Evolutionary conservation across 2,113 vertebrate species (phyloP), one percentile per base, ranked within the genome.

Genomic region (Psammodynastes pulverulentus): DNA sequence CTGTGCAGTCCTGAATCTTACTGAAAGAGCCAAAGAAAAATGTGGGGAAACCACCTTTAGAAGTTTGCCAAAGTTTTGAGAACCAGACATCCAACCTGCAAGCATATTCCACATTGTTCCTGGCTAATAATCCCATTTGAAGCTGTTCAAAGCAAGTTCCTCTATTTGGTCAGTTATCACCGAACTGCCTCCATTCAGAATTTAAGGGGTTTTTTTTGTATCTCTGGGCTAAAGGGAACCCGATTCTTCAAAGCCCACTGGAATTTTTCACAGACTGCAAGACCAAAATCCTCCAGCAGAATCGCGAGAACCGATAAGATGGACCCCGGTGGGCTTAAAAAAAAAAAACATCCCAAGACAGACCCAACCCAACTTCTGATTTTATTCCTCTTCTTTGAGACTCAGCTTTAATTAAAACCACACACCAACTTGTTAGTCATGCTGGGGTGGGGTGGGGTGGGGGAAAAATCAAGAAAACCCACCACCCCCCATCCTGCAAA

Each of bases 351-450:
- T 1, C 48, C 48, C 48, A 49, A 46, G 26, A 86, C 1, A 8
- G 8, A 39, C 46, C 12, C 88, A 91, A 92, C 90, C 15, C 15
- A 48, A 86, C 26, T 29, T 45, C 19, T 54, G 17, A 19, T 84
- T 52, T 53, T 43, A 15, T 84, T 79, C 79, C 17, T 48, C 8
- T 86, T 91, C 52, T 19, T 39, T 17, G 43, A 29, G 79, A 62
- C 48, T 19, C 21, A 43, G 56, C 48, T 72, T 88, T 88, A 87
- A 91, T 91, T 89, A 92, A 89, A 92, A 84, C 87, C 51, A 86
- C 1, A 72, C 29, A 79, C 49, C 62, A 56, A 62, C 79, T 1
- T 62, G 94, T 62, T 2, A 4, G 94, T 39, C 84, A 87, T 86
- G 1, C 21, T 9, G 49, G 49, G n/a, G 34, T n/a, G 29, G 52